Evolutionary conservation across 2,888 invertebrate genomes (phyloP), one percentile per base, ranked within the genome.

Genomic region (Hermaeophaga mercurialis): DNA sequence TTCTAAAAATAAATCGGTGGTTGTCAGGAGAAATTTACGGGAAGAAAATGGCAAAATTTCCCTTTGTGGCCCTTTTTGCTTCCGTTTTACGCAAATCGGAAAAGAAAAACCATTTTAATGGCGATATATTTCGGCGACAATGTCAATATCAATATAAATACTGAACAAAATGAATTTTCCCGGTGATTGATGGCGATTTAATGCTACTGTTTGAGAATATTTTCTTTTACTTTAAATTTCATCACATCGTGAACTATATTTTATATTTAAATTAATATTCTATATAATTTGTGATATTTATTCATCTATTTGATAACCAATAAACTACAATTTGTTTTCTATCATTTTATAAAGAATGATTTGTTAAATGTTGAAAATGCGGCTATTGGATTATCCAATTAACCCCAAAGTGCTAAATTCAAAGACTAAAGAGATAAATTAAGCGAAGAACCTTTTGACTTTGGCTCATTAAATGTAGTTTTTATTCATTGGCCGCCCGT

Each of bases 111-210:
- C 55, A 43, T 48, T 54, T 33, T 43, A 39, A 15, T 41, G 46
- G 53, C 26, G 26, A 36, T 36, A 53, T 36, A 36, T 48, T 48
- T 19, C 11, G 45, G 26, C 15, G 36, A 36, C 15, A 12, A 39
- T 41, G 46, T 56, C 58, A 46, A 54, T 49, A 39, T 26, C 50
- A 36, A 31, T 48, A 44, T 17, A 12, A 46, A 50, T 38, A 43
- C 26, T 28, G 41, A 36, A 24, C 17, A 47, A 54, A 54, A 54
- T 43, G 46, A 54, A 50, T 46, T 46, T 47, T 54, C 15, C 33
- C 9, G 28, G 46, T 54, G 54, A 58, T 54, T 58, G 50, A 58
- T 58, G 58, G 44, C 28, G 34, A 43, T 58, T 50, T 57, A 44
- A 53, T 54, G 53, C n/a, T n/a, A n/a, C n/a, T n/a, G n/a, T n/a